Evolutionary conservation across 92 coral and sea anemone species (phyloP), one percentile per base, ranked within the genome.

Genomic region (Parazoanthus swiftii): DNA sequence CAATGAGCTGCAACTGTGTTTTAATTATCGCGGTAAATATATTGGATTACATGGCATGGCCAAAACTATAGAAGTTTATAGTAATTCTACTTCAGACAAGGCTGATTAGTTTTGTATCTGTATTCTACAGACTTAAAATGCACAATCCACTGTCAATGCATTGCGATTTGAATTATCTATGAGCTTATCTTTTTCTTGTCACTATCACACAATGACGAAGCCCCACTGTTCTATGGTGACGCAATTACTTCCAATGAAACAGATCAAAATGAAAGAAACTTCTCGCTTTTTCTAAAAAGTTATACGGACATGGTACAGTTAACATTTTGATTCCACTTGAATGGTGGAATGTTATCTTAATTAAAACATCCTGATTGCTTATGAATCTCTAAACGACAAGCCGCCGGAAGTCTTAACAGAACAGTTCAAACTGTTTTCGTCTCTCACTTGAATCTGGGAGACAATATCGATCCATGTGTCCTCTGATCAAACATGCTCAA

Each of bases 361-460:
- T 77, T 44, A 77, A 77, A 77, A 77, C 23, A 77, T 16, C 6
- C 46, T 7, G 48, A 58, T 37, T 37, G 33, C 51, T 29, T 76
- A 39, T 15, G 15, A 36, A 35, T 36, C 77, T 5, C 18, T 0
- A 74, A 15, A 10, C 5, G 46, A 37, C 18, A 76, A 42, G 13
- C 10, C 6, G 79, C 4, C 79, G 79, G 79, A 74, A 76, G 79
- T 76, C 39, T 74, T 74, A 11, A 54, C 59, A 36, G 21, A 74
- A 74, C 77, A 33, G 25, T 76, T 76, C 5, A 0, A 16, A 39
- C 14, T 36, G 44, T 74, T 44, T 76, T 72, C 23, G 39, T 39
- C 33, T 76, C 33, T 42, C 80, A 76, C 80, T 76, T 76, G 80
- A 76, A 10, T 76, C 54, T 29, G 11, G 7, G 48, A 38, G 80